Evolutionary conservation across 2,888 invertebrate species (phyloP).

Genomic region (Thysanoteuthis rhombus): DNA sequence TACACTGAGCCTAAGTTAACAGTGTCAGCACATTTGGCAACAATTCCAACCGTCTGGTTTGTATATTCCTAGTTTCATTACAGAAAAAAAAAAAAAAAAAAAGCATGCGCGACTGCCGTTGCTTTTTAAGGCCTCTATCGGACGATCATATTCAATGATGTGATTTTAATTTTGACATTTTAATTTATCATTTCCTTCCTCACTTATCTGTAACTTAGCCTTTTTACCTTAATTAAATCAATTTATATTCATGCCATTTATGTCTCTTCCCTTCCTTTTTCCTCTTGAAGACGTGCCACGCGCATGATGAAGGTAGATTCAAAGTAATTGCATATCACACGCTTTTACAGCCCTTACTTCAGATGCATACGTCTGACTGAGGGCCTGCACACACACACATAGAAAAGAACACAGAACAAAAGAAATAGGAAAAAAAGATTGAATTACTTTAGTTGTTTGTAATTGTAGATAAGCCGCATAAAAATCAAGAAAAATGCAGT

Average conservation of each 20-base stretch:
- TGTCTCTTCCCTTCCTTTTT: neutral
- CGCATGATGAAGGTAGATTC: neutral
- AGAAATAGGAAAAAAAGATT: neutral
- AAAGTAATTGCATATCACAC: neutral
- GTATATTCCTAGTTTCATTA: neutral
- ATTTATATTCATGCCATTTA: neutral
- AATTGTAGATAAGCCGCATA: no score
- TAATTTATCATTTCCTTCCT: neutral
- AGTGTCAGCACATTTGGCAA: neutral
- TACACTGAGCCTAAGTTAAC: neutral
- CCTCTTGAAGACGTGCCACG: neutral
- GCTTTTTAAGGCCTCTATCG: neutral
- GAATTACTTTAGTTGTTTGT: neutral
- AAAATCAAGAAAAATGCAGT: no score
- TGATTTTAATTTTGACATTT: neutral
- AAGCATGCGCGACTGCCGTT: neutral
- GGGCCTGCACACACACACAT: neutral
- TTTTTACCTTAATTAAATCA: neutral
- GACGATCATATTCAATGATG: neutral
- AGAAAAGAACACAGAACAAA: neutral
- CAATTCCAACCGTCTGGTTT: neutral
- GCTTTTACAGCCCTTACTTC: neutral
- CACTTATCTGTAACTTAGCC: neutral
- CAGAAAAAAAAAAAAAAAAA: neutral
- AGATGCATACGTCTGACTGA: neutral